Conservation (phyloP, 2,888 invertebrate genomes). For the Ramazzottius varieornatus region DNA sequence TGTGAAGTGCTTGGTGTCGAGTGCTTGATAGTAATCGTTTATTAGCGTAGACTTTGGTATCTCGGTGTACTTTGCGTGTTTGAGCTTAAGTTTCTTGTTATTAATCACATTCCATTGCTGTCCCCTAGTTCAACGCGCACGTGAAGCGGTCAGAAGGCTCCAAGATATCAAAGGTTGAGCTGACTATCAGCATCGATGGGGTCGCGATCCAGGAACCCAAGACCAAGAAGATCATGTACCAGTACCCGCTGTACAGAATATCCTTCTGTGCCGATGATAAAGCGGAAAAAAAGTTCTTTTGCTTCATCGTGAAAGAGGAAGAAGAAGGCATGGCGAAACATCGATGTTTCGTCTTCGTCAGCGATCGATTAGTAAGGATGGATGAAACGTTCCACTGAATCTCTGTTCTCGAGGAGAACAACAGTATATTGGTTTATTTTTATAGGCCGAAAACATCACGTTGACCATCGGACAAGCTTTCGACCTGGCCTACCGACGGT, state of each 20-base stretch:
- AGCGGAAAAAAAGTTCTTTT: slow-evolving; percentile 85
- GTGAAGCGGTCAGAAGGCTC: slow-evolving; percentile 66
- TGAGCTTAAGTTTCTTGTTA: too few relatives aligned
- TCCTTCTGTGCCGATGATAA: slow-evolving; percentile 98
- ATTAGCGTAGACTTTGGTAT: too few relatives aligned
- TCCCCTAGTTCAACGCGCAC: slow-evolving; percentile 59
- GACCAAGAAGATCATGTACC: slow-evolving; percentile 49
- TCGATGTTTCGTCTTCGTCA: slow-evolving; percentile 86
- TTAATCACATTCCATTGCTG: too few relatives aligned
- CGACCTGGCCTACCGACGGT: slow-evolving; percentile 75
- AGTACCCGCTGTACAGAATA: slow-evolving; percentile 84
- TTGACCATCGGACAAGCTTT: slow-evolving; percentile 93
- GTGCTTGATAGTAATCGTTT: too few relatives aligned
- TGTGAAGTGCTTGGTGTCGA: too few relatives aligned
- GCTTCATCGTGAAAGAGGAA: slow-evolving; percentile 60
- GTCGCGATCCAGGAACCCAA: slow-evolving; percentile 61
- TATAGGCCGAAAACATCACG: slow-evolving; percentile 81
- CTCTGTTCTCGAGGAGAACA: too few relatives aligned
- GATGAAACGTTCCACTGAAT: too few relatives aligned
- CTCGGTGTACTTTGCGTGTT: too few relatives aligned
- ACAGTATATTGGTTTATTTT: slow-evolving; percentile 4
- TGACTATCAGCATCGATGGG: slow-evolving; percentile 89
- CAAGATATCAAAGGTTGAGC: slow-evolving; percentile 49
- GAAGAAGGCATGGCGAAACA: slow-evolving; percentile 42
- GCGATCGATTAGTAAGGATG: slow-evolving; percentile 48